Base-by-base conservation (phyloP, 2,888 invertebrate genomes). In the Trichogramma dendrolimi region DNA sequence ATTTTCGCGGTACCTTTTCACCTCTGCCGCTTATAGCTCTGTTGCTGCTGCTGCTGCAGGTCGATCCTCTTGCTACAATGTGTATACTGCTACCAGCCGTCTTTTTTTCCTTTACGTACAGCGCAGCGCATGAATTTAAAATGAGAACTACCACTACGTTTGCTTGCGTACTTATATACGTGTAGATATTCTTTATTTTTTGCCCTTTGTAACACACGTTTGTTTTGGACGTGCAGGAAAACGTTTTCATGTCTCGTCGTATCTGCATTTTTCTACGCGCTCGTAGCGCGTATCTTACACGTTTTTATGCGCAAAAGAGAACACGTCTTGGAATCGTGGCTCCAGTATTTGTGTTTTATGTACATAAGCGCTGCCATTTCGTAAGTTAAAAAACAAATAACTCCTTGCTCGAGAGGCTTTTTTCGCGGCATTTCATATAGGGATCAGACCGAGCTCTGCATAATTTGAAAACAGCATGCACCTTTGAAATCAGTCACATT, bases 91-190 rank as follows among this genome's bases (percentile, higher is more conserved):
- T 52, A 60, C 46, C 46, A 48, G 52, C 40, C 53, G 48, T 55
- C 50, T 55, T 52, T 42, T 60, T 60, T 53, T 27, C 54, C 51
- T 52, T 46, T 49, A 64, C 55, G 57, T 65, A 61, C 60, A 2
- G 48, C 58, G 58, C 55, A 60, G 67, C 64, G 66, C 71, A 72
- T 74, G 75, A 75, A 75, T 75, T 72, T 71, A 63, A 71, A 73
- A 75, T 70, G 71, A 73, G 72, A 69, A 67, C 52, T 54, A 57
- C 63, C 60, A 65, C 64, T 27, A 27, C 27, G 27, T 27, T 3
- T 27, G 27, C 27, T 27, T 2, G 27, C 27, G 27, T 27, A 27
- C 27, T 27, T 27, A 27, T 27, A 27, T 27, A 27, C 27, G 3
- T 3, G 27, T 27, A 2, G 27, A 27, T 27, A 27, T 27, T 27